Conservation (phyloP, 53 echinoderm and acorn worm genomes). For the Apostichopus leukothele region DNA sequence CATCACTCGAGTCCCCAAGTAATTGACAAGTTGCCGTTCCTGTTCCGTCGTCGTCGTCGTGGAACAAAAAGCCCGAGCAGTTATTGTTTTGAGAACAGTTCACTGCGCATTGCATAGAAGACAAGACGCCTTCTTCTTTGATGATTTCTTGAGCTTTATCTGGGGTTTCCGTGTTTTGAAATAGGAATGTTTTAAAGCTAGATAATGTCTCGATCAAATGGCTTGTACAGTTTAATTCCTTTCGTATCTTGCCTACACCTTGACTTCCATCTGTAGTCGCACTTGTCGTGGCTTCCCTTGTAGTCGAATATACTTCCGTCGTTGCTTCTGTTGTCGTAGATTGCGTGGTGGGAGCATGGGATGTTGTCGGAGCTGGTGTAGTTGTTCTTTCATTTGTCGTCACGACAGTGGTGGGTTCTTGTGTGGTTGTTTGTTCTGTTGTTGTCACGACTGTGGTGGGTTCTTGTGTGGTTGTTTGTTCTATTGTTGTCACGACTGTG, state of each 20-base stretch:
- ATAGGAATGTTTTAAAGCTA: background rate
- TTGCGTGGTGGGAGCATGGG: background rate
- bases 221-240: background rate
- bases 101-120: constrained; percentile 10
- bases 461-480: background rate
- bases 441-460: background rate
- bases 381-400: background rate
- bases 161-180: background rate
- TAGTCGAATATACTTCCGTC: background rate
- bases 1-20: constrained; percentile 9
- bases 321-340: background rate
- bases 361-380: background rate
- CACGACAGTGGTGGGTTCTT: background rate
- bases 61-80: constrained; percentile 18
- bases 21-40: background rate
- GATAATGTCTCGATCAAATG: background rate
- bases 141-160: constrained; percentile 11
- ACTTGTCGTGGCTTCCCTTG: background rate
- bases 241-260: background rate
- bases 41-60: background rate
- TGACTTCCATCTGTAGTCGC: background rate
- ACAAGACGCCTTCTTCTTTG: background rate
- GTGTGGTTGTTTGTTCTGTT: background rate
- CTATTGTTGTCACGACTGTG: background rate
- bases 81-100: constrained; percentile 18